Evolutionary conservation across 2,888 invertebrate genomes (phyloP).

Genomic region (Chymomyza caudatula): DNA sequence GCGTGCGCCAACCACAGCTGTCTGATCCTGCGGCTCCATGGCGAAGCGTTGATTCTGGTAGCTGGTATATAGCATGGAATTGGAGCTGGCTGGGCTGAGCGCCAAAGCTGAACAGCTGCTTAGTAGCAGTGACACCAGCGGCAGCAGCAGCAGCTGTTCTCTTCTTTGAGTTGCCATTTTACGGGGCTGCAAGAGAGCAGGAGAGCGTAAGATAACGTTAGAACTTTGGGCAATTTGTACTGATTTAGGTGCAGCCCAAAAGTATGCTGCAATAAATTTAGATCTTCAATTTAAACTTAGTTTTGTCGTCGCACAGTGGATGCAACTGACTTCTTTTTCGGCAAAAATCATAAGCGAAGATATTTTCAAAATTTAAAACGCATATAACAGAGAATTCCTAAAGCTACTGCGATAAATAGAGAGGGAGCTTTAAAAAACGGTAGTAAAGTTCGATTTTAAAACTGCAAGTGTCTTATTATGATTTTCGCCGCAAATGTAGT

Average conservation of each 20-base stretch:
- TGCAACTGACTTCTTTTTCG: no score
- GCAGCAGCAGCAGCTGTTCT: not conserved
- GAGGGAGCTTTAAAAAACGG: no score
- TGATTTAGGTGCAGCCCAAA: no score
- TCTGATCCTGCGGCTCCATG: constrained; percentile 94
- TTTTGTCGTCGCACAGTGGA: no score
- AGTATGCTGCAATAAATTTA: not conserved
- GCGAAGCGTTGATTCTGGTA: constrained; percentile 87
- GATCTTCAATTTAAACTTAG: no score
- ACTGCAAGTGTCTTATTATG: no score
- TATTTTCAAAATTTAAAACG: no score
- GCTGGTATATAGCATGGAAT: constrained; percentile 63
- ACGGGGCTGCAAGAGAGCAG: constrained; percentile 6
- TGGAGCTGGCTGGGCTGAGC: constrained; percentile 10
- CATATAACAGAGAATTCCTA: no score
- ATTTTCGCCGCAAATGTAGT: no score
- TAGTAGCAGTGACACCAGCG: constrained; percentile 2
- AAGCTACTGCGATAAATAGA: no score
- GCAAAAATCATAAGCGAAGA: no score
- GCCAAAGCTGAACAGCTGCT: constrained; percentile 5
- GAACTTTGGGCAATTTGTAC: not conserved
- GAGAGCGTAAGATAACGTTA: not conserved
- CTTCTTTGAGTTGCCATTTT: constrained; percentile 15
- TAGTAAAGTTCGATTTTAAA: no score
- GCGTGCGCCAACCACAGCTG: constrained; percentile 91